Evolutionary conservation across 2,888 invertebrate species (phyloP).

Genomic region (Apodemia zela): DNA sequence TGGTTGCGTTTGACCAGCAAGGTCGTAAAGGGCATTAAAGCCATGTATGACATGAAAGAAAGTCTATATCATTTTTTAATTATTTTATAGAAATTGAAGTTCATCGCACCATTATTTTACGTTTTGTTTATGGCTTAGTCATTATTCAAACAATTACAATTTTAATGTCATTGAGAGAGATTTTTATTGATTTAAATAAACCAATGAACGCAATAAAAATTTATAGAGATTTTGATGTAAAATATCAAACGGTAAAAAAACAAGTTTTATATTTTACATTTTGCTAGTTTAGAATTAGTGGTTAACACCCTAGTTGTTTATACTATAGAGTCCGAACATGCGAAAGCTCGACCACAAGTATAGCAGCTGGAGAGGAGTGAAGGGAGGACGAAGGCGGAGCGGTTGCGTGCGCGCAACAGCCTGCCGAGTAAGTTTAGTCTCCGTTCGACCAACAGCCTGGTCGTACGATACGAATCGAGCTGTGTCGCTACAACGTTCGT

Average conservation of each 20-base stretch:
- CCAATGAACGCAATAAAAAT: neutral
- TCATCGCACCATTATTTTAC: neutral
- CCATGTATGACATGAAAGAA: conserved; percentile 1
- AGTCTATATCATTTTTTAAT: neutral
- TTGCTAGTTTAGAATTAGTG: conserved; percentile 55
- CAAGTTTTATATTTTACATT: conserved; percentile 30
- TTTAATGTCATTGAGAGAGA: neutral
- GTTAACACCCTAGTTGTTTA: conserved; percentile 57
- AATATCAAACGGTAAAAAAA: conserved; percentile 16
- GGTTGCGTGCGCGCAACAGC: conserved; percentile 43
- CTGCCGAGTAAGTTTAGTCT: conserved; percentile 58
- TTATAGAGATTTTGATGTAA: conserved; percentile 20
- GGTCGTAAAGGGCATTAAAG: conserved; percentile 1
- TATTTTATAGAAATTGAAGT: neutral
- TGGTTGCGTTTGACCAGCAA: neutral
- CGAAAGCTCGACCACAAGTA: conserved; percentile 63
- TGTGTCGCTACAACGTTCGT: conserved; percentile 65
- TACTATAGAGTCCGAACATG: conserved; percentile 50
- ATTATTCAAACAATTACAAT: neutral
- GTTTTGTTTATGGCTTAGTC: neutral
- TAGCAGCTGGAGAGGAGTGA: conserved; percentile 36
- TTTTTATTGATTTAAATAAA: conserved; percentile 7
- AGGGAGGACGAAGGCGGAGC: conserved; percentile 34
- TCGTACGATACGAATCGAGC: conserved; percentile 58
- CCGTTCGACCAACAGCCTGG: conserved; percentile 71